Conservation (phyloP, 1,140 invertebrate species). For the Caenorhabditis brenneri region DNA sequence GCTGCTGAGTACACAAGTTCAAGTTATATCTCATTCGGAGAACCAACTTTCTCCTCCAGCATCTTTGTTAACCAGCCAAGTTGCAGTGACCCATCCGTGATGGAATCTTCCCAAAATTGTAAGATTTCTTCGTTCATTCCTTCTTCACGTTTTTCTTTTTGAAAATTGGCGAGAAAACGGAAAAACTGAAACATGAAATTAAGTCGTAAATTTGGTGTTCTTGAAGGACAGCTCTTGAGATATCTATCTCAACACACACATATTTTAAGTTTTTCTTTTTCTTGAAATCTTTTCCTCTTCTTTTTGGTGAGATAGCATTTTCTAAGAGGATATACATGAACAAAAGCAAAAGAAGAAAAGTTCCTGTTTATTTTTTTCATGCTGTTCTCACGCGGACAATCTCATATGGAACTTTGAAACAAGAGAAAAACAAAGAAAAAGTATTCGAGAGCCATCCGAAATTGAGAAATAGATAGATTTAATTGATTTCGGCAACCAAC, state of each 20-base stretch:
- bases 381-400: not conserved
- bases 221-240: conserved; percentile 8
- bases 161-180: not conserved
- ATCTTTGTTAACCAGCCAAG: not conserved
- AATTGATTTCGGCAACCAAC: conserved; percentile 6
- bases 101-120: conserved; percentile 21
- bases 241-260: not conserved
- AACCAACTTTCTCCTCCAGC: not conserved
- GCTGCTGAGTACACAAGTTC: not conserved
- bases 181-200: conserved; percentile 9
- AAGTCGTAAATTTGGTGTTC: conserved; percentile 10
- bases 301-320: not conserved
- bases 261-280: not conserved
- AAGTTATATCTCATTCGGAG: conserved; percentile 8
- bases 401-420: not conserved
- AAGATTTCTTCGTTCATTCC: not conserved
- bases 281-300: not conserved
- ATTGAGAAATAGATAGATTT: conserved; percentile 10
- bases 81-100: not conserved
- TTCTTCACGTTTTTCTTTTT: not conserved
- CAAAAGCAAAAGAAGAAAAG: not conserved
- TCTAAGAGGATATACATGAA: not conserved
- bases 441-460: not conserved
- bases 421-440: not conserved
- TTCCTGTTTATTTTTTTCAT: not conserved